Base-by-base conservation (phyloP, 2,797 vertebrate genomes). In the Lithobates sylvaticus region DNA sequence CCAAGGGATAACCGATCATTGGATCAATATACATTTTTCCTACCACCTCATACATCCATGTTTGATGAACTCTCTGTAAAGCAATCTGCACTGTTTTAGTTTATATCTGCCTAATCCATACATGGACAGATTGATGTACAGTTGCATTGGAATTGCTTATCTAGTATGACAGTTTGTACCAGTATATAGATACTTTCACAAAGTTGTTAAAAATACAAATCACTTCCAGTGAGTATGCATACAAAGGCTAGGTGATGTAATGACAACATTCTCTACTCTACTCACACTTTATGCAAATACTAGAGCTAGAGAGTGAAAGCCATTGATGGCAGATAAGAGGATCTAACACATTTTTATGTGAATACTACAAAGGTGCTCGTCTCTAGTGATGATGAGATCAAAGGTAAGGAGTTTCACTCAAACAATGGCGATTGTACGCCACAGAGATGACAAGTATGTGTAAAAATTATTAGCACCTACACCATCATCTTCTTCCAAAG, bases 221-320 rank as follows among this genome's bases (percentile, higher is more conserved):
- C 18, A 61, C 54, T 61, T 61, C 42, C 29, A 58, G 5, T 36
- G 67, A 78, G 65, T 58, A 27, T 39, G 23, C 42, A 68, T 74
- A 73, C 64, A 36, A 16, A 32, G 32, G 34, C 18, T 58, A 77
- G 65, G 32, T 50, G 10, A 74, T 76, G 65, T 77, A 70, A 77
- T 71, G 23, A 64, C 73, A 82, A 86, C 32, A 82, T 47, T 70
- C 18, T 64, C 13, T 68, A 10, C 32, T 77, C 21, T 68, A 6
- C 32, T 77, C 47, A 77, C 74, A 67, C 78, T 87, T 76, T 83
- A 87, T 87, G 74, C 50, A 83, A 83, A 87, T 87, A 26, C 65
- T 32, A 68, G 44, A 58, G 67, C 27, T 34, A 70, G 78, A 50
- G 42, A 67, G 61, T 65, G 61, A 83, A 78, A 72, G 65, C 27